Evolutionary conservation across 2,113 vertebrate species (phyloP).

Genomic region (Hepsetus odoe): DNA sequence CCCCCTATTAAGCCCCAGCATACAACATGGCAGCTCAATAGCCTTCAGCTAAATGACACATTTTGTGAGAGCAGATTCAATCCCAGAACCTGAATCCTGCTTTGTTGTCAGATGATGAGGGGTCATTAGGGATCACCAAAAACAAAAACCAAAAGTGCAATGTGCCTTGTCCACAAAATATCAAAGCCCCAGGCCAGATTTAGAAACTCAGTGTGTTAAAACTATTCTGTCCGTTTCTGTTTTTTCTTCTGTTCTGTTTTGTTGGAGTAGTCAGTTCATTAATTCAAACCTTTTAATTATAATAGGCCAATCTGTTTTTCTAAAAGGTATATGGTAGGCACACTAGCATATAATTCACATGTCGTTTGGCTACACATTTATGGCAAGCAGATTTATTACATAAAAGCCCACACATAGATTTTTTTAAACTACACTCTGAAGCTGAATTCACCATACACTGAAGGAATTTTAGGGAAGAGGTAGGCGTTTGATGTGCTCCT

Average conservation of each 20-base stretch:
- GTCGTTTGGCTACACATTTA: neutral
- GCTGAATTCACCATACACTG: neutral
- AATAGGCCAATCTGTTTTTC: neutral
- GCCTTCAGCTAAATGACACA: neutral
- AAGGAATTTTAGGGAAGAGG: neutral
- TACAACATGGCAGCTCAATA: neutral
- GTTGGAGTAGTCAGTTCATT: neutral
- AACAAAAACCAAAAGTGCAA: conserved; percentile 12
- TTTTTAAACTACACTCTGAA: neutral
- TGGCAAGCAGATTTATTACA: neutral
- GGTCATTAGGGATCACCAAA: neutral
- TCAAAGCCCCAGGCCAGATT: neutral
- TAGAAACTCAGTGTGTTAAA: neutral
- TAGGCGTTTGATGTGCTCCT: neutral
- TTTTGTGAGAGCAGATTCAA: neutral
- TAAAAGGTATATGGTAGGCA: neutral
- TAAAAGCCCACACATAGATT: neutral
- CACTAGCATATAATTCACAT: neutral
- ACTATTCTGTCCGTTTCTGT: neutral
- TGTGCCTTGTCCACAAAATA: conserved; percentile 30
- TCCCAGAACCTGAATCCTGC: neutral
- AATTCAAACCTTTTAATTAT: neutral
- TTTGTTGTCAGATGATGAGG: neutral
- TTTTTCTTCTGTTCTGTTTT: neutral
- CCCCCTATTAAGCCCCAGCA: neutral